Conservation (phyloP, 2,888 invertebrate species). For the Cabera pusaria region DNA sequence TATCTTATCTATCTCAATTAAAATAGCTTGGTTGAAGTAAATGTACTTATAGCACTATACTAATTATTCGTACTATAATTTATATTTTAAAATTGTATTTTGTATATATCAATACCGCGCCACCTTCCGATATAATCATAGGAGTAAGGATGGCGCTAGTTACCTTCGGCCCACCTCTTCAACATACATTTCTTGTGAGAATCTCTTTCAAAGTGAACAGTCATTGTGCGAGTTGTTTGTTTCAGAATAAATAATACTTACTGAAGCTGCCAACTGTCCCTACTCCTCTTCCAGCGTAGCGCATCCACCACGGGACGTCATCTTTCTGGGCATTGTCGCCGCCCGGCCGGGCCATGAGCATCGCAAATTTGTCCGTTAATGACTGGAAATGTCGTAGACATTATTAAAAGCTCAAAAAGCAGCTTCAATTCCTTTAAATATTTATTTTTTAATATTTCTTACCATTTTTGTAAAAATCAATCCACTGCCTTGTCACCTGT, state of each 20-base stretch:
- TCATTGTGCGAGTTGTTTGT: neutral
- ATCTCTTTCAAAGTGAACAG: conserved; percentile 1
- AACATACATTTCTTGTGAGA: neutral
- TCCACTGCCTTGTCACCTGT: conserved; percentile 66
- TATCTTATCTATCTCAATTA: too few species aligned
- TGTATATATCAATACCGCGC: too few species aligned
- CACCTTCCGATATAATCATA: too few species aligned
- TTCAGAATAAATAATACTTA: conserved; percentile 80
- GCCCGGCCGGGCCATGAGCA: conserved; percentile 91
- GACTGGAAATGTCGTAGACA: conserved; percentile 81
- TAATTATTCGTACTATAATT: too few species aligned
- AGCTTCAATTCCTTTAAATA: conserved; percentile 26
- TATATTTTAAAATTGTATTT: too few species aligned
- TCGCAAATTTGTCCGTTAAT: conserved; percentile 90
- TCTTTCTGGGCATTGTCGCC: conserved; percentile 90
- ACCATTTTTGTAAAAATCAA: conserved; percentile 81
- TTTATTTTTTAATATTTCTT: conserved; percentile 52
- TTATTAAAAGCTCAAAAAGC: conserved; percentile 27
- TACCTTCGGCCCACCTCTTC: neutral
- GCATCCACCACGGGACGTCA: conserved; percentile 95
- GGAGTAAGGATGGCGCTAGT: conserved; percentile 5
- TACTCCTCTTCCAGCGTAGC: conserved; percentile 91
- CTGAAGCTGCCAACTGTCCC: conserved; percentile 93
- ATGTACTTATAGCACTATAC: too few species aligned
- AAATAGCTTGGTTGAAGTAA: too few species aligned